Evolutionary conservation across 2,888 invertebrate species (phyloP).

Genomic region (Conchocele bisecta): DNA sequence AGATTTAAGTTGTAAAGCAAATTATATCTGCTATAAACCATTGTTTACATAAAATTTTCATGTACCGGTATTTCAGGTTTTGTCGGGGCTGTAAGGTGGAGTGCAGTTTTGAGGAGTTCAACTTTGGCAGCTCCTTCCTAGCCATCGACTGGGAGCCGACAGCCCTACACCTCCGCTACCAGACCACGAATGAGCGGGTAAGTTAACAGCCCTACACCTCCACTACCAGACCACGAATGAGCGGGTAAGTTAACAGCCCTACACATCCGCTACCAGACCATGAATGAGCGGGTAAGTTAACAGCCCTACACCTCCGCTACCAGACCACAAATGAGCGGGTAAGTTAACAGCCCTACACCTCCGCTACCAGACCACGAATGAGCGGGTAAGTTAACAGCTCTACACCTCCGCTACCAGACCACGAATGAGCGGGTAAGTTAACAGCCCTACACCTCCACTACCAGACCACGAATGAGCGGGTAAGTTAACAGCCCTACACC

Average conservation of each 20-base stretch:
- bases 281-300: constrained; percentile 88
- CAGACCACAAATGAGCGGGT: constrained; percentile 90
- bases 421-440: no score
- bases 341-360: constrained; percentile 92
- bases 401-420: no score
- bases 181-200: constrained; percentile 89
- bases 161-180: constrained; percentile 94
- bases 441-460: no score
- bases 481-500: no score
- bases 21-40: not conserved
- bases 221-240: constrained; percentile 92
- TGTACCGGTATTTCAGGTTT: constrained; percentile 84
- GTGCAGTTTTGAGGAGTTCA: constrained; percentile 84
- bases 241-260: constrained; percentile 89
- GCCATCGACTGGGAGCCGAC: constrained; percentile 98
- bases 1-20: no score
- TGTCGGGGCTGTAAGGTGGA: constrained; percentile 94
- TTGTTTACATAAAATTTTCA: not conserved
- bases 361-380: constrained; percentile 91
- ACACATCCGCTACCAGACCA: constrained; percentile 93
- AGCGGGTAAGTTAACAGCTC: constrained; percentile 86
- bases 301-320: constrained; percentile 94
- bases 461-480: no score
- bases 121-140: constrained; percentile 84
- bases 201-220: constrained; percentile 88